A percentile compares a stretch with the other conserved stretches of the same genome.
These are phyloP conservation scores for Hoplostethus mediterraneus DNA, from an alignment of 2,797 vertebrate genomes.

Conservation along the genomic window DNA sequence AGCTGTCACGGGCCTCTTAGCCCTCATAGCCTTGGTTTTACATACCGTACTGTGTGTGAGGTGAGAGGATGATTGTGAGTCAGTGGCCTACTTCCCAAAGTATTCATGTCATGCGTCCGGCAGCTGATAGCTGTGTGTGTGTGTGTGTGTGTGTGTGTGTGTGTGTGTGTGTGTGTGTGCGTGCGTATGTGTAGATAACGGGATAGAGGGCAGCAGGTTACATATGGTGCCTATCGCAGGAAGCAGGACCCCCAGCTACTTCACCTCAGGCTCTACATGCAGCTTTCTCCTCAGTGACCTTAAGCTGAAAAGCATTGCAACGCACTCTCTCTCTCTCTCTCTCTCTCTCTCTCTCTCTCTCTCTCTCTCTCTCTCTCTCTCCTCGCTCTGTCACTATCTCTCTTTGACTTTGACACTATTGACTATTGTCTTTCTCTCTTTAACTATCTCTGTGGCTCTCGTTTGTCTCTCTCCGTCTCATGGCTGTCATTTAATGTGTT, in stretches of 20 bases:
- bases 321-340: background rate
- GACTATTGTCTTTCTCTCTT: background rate
- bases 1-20: background rate
- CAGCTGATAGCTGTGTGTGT: slow-evolving; percentile 6
- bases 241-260: slow-evolving; percentile 48
- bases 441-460: background rate
- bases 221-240: slow-evolving; percentile 67
- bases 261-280: slow-evolving; percentile 19
- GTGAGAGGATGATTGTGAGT: slow-evolving; percentile 37
- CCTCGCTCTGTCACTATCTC: background rate
- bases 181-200: background rate
- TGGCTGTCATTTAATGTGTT: background rate
- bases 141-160: slow-evolving; percentile 18
- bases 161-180: slow-evolving; percentile 13
- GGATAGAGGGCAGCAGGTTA: slow-evolving; percentile 54
- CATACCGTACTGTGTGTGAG: background rate
- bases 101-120: slow-evolving; percentile 26
- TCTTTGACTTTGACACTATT: background rate
- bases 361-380: background rate
- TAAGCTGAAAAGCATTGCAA: slow-evolving; percentile 22
- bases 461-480: background rate
- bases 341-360: background rate
- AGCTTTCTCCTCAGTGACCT: slow-evolving; percentile 51
- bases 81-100: slow-evolving; percentile 45
- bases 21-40: too few species aligned